phyloP scores from a whole-genome alignment of 1,140 invertebrate genomes.

The Aphelenchoides besseyi region DNA sequence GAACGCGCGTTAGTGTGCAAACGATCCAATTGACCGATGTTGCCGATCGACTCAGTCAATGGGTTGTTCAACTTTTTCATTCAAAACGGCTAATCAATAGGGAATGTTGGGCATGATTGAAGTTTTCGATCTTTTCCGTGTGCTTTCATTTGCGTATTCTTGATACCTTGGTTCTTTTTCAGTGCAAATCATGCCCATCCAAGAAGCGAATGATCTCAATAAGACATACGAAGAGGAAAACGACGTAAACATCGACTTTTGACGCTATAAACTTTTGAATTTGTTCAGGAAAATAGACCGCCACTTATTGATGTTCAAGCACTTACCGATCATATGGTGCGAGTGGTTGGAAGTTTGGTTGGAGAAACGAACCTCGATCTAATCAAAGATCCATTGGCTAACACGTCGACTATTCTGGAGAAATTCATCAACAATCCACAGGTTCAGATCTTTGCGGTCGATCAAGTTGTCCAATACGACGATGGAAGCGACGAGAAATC shows the following conservation, averaged over 20 bases:
- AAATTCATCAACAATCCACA: constrained; percentile 33
- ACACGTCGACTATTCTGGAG: constrained; percentile 12
- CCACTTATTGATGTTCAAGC: neutral
- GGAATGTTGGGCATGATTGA: too few relatives aligned
- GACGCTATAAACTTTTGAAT: neutral
- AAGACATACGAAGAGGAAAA: neutral
- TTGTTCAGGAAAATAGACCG: neutral
- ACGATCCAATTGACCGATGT: too few relatives aligned
- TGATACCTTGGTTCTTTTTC: neutral
- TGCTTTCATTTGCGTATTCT: neutral
- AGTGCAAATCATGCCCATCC: neutral
- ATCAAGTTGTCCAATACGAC: constrained; percentile 13
- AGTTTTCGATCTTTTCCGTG: neutral
- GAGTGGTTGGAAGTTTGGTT: neutral
- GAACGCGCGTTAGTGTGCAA: too few relatives aligned
- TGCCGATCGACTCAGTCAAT: too few relatives aligned
- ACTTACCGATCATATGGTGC: neutral
- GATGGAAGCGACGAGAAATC: constrained; percentile 13
- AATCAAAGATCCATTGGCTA: constrained; percentile 16
- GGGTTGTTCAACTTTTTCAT: too few relatives aligned
- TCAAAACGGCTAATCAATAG: too few relatives aligned
- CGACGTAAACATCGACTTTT: neutral
- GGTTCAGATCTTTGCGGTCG: constrained; percentile 24
- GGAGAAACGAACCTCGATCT: neutral
- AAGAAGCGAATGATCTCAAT: neutral